Conservation (phyloP, 2,797 vertebrate species). For the Gymnoscopelus microlampas region DNA sequence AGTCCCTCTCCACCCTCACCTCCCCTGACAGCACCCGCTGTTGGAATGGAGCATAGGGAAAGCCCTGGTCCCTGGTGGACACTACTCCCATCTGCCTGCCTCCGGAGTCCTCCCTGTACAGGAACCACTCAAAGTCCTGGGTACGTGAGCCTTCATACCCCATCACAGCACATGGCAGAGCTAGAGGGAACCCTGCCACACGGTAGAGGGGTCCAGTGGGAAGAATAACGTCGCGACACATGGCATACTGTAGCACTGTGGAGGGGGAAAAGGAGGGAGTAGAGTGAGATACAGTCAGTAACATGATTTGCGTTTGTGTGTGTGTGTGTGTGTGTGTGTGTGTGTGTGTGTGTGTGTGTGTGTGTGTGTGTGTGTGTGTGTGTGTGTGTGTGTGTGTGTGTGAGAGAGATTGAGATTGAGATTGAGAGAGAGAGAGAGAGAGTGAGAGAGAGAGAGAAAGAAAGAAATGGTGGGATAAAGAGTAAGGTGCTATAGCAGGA, state of each 20-base stretch:
- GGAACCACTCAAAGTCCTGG: constrained; percentile 92
- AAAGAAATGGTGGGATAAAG: constrained; percentile 9
- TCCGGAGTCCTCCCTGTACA: constrained; percentile 77
- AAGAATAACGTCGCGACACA: constrained; percentile 84
- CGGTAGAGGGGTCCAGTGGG: constrained; percentile 86
- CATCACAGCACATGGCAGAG: constrained; percentile 83
- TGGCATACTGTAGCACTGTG: constrained; percentile 69
- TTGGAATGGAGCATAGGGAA: constrained; percentile 82
- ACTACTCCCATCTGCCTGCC: constrained; percentile 83
- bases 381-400: no score
- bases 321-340: no score
- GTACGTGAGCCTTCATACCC: constrained; percentile 83
- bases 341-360: no score
- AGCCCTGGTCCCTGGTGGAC: constrained; percentile 86
- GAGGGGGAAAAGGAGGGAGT: not conserved
- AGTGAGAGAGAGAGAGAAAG: constrained; percentile 2
- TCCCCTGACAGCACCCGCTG: constrained; percentile 82
- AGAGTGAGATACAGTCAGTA: constrained; percentile 3
- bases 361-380: no score
- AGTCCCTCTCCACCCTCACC: constrained; percentile 85
- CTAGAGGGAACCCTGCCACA: constrained; percentile 83
- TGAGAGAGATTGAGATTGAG: not conserved
- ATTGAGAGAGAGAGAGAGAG: constrained; percentile 1
- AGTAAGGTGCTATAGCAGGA: constrained; percentile 1
- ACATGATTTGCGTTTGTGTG: no score